These are phyloP conservation scores for Patella depressa DNA, from an alignment of 2,888 invertebrate genomes.

Conservation along the genomic window DNA sequence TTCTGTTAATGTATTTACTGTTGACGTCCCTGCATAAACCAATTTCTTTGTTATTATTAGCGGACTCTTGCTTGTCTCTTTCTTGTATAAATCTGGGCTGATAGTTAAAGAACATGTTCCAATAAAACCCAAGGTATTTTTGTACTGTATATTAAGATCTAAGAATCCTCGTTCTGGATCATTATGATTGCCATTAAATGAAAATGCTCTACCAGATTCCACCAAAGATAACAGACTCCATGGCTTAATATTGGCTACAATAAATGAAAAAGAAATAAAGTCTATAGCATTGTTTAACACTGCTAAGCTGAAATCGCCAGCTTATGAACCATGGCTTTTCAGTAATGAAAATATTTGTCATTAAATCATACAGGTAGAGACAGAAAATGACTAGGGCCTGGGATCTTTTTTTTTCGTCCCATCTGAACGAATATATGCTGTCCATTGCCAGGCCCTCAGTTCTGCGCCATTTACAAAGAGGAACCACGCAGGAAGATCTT, in stretches of 20 bases:
- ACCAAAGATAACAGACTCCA: constrained; percentile 24
- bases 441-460: too few species aligned
- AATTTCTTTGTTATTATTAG: constrained; percentile 23
- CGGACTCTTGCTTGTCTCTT: constrained; percentile 21
- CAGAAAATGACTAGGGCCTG: too few species aligned
- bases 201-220: constrained; percentile 23
- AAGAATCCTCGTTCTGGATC: constrained; percentile 16
- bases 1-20: constrained; percentile 17
- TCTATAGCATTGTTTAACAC: too few species aligned
- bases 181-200: constrained; percentile 19
- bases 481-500: too few species aligned
- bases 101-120: constrained; percentile 19
- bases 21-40: constrained; percentile 23
- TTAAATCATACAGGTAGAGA: too few species aligned
- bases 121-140: constrained; percentile 26
- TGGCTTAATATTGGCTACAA: constrained; percentile 15
- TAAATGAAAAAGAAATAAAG: neutral
- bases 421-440: too few species aligned
- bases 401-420: too few species aligned
- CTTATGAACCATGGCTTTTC: too few species aligned
- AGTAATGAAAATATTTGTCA: too few species aligned
- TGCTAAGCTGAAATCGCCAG: too few species aligned
- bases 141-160: constrained; percentile 18
- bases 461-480: too few species aligned
- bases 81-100: constrained; percentile 21